Evolutionary conservation across 23 tunicate species (phyloP).

Genomic region (Aplidium turbinatum): DNA sequence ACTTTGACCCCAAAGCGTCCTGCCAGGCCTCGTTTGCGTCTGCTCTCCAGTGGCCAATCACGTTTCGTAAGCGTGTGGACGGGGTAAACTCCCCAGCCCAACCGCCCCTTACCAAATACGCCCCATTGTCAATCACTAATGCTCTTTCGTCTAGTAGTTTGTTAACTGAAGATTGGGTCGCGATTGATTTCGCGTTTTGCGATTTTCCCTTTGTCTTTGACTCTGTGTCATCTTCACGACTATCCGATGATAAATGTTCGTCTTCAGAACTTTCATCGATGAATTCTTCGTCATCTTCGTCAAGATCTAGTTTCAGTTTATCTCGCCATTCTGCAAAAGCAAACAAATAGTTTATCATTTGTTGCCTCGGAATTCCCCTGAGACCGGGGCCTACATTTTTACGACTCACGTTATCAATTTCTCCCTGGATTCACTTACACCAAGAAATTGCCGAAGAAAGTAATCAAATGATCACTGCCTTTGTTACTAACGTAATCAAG

Average conservation of each 20-base stretch:
- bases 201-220: background rate
- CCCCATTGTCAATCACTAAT: slow-evolving; percentile 69
- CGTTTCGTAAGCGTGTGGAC: slow-evolving; percentile 30
- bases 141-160: slow-evolving; percentile 31
- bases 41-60: slow-evolving; percentile 74
- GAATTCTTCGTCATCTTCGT: slow-evolving; percentile 54
- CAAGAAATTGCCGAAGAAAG: too few relatives aligned
- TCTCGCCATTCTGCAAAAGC: slow-evolving; percentile 60
- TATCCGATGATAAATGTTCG: background rate
- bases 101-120: slow-evolving; percentile 66
- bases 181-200: background rate
- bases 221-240: slow-evolving; percentile 10
- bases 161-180: background rate
- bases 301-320: slow-evolving; percentile 42
- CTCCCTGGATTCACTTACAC: too few relatives aligned
- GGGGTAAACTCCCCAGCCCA: slow-evolving; percentile 75
- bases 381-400: too few relatives aligned
- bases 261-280: slow-evolving; percentile 39
- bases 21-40: slow-evolving; percentile 82
- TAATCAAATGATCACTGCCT: too few relatives aligned
- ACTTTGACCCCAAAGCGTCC: slow-evolving; percentile 61
- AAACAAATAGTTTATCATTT: background rate
- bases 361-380: too few relatives aligned
- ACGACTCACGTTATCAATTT: too few relatives aligned
- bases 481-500: too few relatives aligned